These are phyloP conservation scores for Catocala sponsa DNA, from an alignment of 2,888 invertebrate species.

Conservation along the genomic window DNA sequence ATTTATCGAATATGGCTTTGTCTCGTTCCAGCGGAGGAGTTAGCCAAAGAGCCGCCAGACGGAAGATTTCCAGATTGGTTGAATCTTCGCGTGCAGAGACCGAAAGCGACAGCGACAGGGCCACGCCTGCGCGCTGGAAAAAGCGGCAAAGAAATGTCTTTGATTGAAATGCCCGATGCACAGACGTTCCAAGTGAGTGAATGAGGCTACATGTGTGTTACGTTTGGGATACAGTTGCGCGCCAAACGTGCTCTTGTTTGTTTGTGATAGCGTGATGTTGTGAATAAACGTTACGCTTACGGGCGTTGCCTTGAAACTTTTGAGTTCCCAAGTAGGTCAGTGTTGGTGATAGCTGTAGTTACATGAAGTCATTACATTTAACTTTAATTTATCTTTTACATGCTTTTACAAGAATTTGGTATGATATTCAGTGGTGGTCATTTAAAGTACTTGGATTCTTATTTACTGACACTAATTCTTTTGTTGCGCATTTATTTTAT, in stretches of 20 bases:
- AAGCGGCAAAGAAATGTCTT: conserved; percentile 62
- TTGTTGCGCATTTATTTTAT: not conserved
- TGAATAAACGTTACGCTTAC: conserved; percentile 36
- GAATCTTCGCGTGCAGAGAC: conserved; percentile 79
- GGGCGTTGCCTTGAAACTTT: conserved; percentile 51
- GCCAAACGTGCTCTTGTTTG: conserved; percentile 59
- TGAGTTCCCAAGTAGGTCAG: conserved; percentile 45
- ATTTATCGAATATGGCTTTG: conserved; percentile 12
- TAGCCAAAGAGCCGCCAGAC: conserved; percentile 80
- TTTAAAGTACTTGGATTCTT: too few relatives aligned
- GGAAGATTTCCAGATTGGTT: conserved; percentile 83
- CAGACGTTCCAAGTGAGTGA: conserved; percentile 80
- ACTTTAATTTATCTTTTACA: not conserved
- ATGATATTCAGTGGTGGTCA: too few relatives aligned
- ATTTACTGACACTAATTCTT: too few relatives aligned
- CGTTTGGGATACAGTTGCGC: conserved; percentile 49
- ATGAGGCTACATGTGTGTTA: conserved; percentile 54
- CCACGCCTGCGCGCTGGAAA: conserved; percentile 76
- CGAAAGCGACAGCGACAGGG: conserved; percentile 59
- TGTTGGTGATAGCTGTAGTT: conserved; percentile 37
- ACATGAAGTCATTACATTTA: conserved; percentile 18
- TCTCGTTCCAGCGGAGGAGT: conserved; percentile 77
- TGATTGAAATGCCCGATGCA: conserved; percentile 49
- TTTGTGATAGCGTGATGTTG: conserved; percentile 48
- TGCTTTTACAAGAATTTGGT: not conserved